A percentile compares a stretch with the other conserved stretches of the same genome.
Evolutionary conservation across 2,797 vertebrate species (phyloP).

Genomic region (Peromyscus melanophrys): DNA sequence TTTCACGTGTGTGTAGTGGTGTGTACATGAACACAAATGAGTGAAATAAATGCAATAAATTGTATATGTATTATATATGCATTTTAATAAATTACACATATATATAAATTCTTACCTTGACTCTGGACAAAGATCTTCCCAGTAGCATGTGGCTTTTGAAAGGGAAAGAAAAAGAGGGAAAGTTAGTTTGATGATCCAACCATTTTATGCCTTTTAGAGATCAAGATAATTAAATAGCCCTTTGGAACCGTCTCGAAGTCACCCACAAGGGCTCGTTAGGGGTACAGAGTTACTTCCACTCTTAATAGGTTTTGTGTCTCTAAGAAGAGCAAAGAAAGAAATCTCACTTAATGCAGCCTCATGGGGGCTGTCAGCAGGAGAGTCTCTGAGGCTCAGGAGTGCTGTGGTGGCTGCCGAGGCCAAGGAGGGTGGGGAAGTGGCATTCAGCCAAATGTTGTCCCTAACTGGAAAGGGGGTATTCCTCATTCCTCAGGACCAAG

Average conservation of each 20-base stretch:
- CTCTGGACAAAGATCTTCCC: constrained; percentile 94
- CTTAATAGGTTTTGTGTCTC: background rate
- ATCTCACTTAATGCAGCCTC: background rate
- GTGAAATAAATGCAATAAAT: background rate
- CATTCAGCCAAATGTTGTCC: fast-evolving
- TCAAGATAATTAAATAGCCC: too few species aligned
- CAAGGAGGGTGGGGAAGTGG: fast-evolving
- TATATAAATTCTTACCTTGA: constrained; percentile 93
- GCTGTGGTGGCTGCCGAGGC: background rate
- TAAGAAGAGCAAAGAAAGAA: background rate
- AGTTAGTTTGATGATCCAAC: background rate
- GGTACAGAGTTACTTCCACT: background rate
- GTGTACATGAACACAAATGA: background rate
- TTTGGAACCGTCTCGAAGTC: background rate
- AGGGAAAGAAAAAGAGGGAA: constrained; percentile 78
- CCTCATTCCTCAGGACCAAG: fast-evolving
- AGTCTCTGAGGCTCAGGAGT: background rate
- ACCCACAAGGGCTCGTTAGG: background rate
- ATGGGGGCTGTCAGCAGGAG: background rate
- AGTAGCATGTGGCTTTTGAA: constrained; percentile 91
- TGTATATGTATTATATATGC: background rate
- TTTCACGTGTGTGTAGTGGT: background rate
- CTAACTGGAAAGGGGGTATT: too few species aligned
- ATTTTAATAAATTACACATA: background rate
- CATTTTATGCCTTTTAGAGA: background rate